Evolutionary conservation across 2,888 invertebrate genomes (phyloP).

Genomic region (Ophonus ardosiacus): DNA sequence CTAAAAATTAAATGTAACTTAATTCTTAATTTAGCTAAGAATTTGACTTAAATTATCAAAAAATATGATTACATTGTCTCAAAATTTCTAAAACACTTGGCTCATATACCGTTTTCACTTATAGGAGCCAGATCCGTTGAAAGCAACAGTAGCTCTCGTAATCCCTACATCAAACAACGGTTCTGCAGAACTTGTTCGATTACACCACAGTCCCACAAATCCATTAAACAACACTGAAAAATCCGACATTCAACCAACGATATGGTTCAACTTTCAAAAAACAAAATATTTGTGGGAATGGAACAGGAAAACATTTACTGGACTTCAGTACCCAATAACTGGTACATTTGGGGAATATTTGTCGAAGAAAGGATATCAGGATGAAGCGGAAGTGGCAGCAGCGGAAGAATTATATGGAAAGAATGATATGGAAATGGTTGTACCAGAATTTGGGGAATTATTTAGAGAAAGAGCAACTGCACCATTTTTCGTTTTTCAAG

Average conservation of each 20-base stretch:
- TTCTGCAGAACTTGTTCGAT: constrained; percentile 92
- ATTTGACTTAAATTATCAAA: too few species aligned
- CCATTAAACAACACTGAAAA: background rate
- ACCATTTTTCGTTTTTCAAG: constrained; percentile 99
- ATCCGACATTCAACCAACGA: constrained; percentile 75
- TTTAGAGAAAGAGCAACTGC: constrained; percentile 99
- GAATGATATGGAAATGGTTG: constrained; percentile 92
- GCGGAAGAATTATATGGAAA: constrained; percentile 92
- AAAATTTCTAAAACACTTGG: too few species aligned
- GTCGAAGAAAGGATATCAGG: constrained; percentile 91
- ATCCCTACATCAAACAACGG: constrained; percentile 98
- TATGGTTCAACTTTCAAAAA: constrained; percentile 98
- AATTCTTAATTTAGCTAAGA: too few species aligned
- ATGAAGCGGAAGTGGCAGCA: constrained; percentile 86
- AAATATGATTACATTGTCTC: too few species aligned
- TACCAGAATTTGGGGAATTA: constrained; percentile 97
- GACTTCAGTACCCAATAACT: constrained; percentile 91
- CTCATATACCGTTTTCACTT: too few species aligned
- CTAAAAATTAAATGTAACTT: too few species aligned
- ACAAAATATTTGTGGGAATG: constrained; percentile 95
- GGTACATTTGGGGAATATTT: constrained; percentile 84
- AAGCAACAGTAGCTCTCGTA: constrained; percentile 93
- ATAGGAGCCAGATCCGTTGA: constrained; percentile 85
- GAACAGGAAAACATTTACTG: constrained; percentile 87
- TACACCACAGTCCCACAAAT: constrained; percentile 80